Evolutionary conservation across 1,140 invertebrate genomes (phyloP), one percentile per base, ranked within the genome.

Genomic region (Tenebrio molitor): DNA sequence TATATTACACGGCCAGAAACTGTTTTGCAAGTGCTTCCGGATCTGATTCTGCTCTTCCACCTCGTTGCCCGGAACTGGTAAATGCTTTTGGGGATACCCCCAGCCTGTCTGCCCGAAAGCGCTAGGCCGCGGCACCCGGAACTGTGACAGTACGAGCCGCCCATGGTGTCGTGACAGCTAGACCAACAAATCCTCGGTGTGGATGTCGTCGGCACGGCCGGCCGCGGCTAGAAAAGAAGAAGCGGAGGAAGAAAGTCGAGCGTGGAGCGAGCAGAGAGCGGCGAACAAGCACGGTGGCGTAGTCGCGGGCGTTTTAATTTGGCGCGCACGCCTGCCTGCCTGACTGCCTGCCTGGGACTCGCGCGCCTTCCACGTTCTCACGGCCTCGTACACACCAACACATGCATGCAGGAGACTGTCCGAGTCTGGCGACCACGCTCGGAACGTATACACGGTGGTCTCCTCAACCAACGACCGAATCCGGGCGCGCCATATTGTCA

Each of bases 381-480:
- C 74, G 74, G 74, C 74, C 74, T 75, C 71, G 66, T 41, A 69
- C 58, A 75, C 74, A 75, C 74, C 74, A 75, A 75, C 74, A 75
- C 74, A 75, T 39, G 36, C 73, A 68, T 39, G 8, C 8, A 36
- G 36, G 36, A 33, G 29, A 39, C 36, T 39, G 36, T 39, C 36
- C 36, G n/a, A 39, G 36, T 39, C 16, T 15, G 21, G 8, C 21
- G 4, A 62, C 29, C 21, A 62, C 29, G 53, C 21, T 62, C 53
- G 12, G 17, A 25, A n/a, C n/a, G 29, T 62, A 25, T n/a, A 25
- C 21, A 62, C 21, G 44, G 44, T 19, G 44, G 16, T 16, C 16
- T n/a, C 39, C 39, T 42, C 39, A n/a, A n/a, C n/a, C 25, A 29
- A 29, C 25, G 8, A 29, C n/a, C n/a, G n/a, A n/a, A n/a, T n/a